A percentile compares a stretch with the other conserved stretches of the same genome.
Evolutionary conservation across 37 sponge, comb jelly and placozoan species (phyloP).

Genomic region (Aphrocallistes beatrix): DNA sequence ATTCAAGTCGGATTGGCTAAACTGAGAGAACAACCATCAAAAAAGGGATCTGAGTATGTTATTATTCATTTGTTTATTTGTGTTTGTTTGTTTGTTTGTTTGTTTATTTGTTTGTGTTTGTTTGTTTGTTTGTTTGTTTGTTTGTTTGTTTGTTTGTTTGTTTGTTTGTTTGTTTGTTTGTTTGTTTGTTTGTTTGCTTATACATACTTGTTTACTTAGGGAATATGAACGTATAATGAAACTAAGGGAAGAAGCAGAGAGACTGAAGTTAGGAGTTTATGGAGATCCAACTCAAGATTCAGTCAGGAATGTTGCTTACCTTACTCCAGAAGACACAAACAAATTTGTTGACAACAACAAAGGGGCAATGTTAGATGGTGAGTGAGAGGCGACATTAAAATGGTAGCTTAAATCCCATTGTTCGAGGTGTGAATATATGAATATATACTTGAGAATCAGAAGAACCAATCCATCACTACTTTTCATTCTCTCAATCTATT

Average conservation of each 20-base stretch:
- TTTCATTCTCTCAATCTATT: neutral
- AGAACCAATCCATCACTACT: too few relatives aligned
- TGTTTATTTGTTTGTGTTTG: neutral
- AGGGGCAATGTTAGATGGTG: constrained; percentile 64
- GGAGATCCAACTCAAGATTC: neutral
- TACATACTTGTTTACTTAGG: too few relatives aligned
- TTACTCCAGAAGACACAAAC: constrained; percentile 42
- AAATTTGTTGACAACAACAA: constrained; percentile 66
- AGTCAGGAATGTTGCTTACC: neutral
- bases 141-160: neutral
- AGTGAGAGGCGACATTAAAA: too few relatives aligned
- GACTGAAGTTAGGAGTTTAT: neutral
- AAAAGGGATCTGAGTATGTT: constrained; percentile 5
- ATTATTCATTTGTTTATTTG: constrained; percentile 3
- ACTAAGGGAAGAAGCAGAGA: neutral
- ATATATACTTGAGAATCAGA: too few relatives aligned
- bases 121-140: constrained; percentile 21
- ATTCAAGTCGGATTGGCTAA: neutral
- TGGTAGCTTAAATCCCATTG: too few relatives aligned
- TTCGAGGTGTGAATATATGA: too few relatives aligned
- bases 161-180: neutral
- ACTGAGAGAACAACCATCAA: neutral
- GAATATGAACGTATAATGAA: neutral
- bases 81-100: neutral
- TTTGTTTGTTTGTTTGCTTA: neutral